Evolutionary conservation across 2,797 vertebrate genomes (phyloP), one percentile per base, ranked within the genome.

Genomic region (Acanthurus tractus): DNA sequence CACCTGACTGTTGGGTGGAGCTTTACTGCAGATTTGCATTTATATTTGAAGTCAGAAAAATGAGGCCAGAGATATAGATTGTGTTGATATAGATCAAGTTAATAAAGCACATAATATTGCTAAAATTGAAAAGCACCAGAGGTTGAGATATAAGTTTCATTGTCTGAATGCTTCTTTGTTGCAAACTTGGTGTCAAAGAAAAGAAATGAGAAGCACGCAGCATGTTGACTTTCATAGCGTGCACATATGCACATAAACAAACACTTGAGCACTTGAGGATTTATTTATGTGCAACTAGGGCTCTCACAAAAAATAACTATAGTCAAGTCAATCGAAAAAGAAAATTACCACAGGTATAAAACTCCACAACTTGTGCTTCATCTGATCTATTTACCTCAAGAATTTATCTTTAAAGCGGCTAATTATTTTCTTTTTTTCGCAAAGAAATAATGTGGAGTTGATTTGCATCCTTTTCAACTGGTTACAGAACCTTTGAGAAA

Each of bases 1-100:
- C 9, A 48, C 55, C 38, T 34, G 29, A 34, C 29, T 34, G 29
- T 73, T 61, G 57, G 46, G 29, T 55, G 63, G 53, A 70, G 29
- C 52, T 83, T 70, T 69, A 55, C 69, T 36, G 71, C 76, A 74
- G 40, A 90, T 91, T 81, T 79, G 56, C 83, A 90, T 81, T 66
- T 77, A 79, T 64, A 85, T 83, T 62, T 76, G 38, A 74, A 70
- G 59, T 56, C 57, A 25, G 34, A 22, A 54, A 52, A 63, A 79
- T 38, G 1, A 40, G 53, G 45, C 54, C 50, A 17, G 14, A 52
- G 38, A 70, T 74, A 67, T 66, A 63, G 65, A 79, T 71, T 82
- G 34, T 62, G 29, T 45, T 55, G 62, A 81, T 74, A 78, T 25
- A 44, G 55, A 78, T 76, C 22, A 2, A 49, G 50, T 74, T 82